phyloP scores from a whole-genome alignment of 2,888 invertebrate genomes.

The Pediacus dermestoides region DNA sequence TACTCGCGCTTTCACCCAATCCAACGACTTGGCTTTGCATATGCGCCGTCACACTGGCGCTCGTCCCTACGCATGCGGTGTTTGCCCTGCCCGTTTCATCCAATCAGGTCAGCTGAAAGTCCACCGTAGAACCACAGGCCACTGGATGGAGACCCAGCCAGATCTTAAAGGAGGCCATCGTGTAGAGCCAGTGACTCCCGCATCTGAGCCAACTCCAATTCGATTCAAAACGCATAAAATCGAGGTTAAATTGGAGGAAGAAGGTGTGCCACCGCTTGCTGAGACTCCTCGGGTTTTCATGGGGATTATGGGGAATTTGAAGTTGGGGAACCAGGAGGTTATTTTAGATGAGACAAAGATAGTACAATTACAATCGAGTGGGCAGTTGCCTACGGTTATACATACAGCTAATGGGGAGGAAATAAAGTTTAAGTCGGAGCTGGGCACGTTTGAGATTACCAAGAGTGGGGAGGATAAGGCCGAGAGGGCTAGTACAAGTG shows the following conservation, averaged over 20 bases:
- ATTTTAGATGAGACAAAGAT: background rate
- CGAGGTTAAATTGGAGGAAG: constrained; percentile 23
- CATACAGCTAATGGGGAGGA: constrained; percentile 1
- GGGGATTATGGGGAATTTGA: constrained; percentile 1
- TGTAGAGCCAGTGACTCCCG: constrained; percentile 47
- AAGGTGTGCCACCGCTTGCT: constrained; percentile 8
- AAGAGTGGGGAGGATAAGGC: constrained; percentile 3
- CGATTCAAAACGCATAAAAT: constrained; percentile 46
- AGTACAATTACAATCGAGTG: background rate
- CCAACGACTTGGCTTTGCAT: constrained; percentile 67
- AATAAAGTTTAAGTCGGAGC: background rate
- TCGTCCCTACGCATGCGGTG: constrained; percentile 62
- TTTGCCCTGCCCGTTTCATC: constrained; percentile 67
- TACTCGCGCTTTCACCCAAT: constrained; percentile 61
- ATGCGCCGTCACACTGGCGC: constrained; percentile 69
- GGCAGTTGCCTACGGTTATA: background rate
- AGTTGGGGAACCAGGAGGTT: background rate
- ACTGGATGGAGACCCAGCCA: constrained; percentile 52
- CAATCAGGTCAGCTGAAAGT: constrained; percentile 60
- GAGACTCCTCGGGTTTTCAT: constrained; percentile 6
- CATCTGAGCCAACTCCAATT: constrained; percentile 45
- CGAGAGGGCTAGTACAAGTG: constrained; percentile 1
- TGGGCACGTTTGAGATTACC: background rate
- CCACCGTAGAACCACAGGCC: constrained; percentile 61
- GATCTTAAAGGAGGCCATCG: constrained; percentile 49